phyloP scores from a whole-genome alignment of 2,113 vertebrate genomes.

The Zapus hudsonius region DNA sequence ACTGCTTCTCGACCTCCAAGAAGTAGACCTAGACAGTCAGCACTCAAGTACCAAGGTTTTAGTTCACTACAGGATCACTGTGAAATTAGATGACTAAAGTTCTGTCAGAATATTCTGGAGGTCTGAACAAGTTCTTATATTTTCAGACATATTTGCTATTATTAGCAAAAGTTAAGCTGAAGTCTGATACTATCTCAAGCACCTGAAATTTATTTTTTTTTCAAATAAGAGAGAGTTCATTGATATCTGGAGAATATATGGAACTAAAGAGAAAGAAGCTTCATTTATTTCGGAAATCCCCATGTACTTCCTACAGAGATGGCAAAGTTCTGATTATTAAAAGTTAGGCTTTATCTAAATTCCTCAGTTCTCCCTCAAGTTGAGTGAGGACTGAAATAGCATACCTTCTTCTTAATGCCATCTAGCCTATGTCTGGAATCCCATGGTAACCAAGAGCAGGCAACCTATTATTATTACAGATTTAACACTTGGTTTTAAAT shows the following conservation, averaged over 20 bases:
- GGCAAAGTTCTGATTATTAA: not conserved
- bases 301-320: not conserved
- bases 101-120: not conserved
- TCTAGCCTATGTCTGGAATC: not conserved
- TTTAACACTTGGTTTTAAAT: not conserved
- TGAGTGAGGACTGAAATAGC: not conserved
- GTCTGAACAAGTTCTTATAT: not conserved
- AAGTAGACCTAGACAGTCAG: not conserved
- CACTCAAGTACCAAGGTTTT: not conserved
- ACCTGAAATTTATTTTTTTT: constrained; percentile 5
- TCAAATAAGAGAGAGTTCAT: constrained; percentile 6
- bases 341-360: not conserved
- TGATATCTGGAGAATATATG: not conserved
- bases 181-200: not conserved
- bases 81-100: not conserved
- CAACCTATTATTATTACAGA: not conserved
- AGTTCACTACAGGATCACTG: not conserved
- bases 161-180: not conserved
- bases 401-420: not conserved
- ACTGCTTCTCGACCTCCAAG: not conserved
- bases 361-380: not conserved
- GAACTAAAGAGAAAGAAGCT: not conserved
- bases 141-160: not conserved
- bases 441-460: not conserved
- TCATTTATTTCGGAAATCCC: not conserved